Conservation (phyloP, 2,888 invertebrate species). For the Stenodema calcarata region DNA sequence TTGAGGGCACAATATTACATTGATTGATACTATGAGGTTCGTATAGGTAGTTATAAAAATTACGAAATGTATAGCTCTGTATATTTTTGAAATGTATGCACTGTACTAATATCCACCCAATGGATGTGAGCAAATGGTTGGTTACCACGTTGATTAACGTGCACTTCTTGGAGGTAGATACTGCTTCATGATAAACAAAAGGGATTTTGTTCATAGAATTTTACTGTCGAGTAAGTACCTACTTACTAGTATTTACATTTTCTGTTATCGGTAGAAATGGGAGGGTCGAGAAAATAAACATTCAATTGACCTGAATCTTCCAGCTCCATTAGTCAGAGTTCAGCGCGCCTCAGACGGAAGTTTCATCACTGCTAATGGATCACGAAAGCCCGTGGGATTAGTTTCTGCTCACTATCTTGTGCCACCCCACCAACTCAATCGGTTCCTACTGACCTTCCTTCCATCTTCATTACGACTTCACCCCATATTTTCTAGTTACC, state of each 20-base stretch:
- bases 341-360: not conserved
- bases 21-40: too few species aligned
- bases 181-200: too few species aligned
- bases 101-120: too few species aligned
- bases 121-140: too few species aligned
- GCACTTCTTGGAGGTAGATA: too few species aligned
- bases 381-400: slow-evolving; percentile 12
- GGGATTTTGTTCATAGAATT: too few species aligned
- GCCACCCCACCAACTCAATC: not conserved
- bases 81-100: too few species aligned
- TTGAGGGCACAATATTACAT: too few species aligned
- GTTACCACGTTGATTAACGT: too few species aligned
- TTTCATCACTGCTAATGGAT: slow-evolving; percentile 9
- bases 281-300: not conserved
- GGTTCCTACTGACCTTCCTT: not conserved
- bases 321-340: not conserved
- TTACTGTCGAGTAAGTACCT: too few species aligned
- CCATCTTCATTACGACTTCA: not conserved
- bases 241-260: not conserved
- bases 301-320: not conserved
- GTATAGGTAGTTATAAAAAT: too few species aligned
- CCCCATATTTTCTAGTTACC: not conserved
- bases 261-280: not conserved
- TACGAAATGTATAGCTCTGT: too few species aligned
- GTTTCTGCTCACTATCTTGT: not conserved